A percentile compares a stretch with the other conserved stretches of the same genome.
Conservation (phyloP, 2,888 invertebrate genomes). For the Syrista parreyssii region DNA sequence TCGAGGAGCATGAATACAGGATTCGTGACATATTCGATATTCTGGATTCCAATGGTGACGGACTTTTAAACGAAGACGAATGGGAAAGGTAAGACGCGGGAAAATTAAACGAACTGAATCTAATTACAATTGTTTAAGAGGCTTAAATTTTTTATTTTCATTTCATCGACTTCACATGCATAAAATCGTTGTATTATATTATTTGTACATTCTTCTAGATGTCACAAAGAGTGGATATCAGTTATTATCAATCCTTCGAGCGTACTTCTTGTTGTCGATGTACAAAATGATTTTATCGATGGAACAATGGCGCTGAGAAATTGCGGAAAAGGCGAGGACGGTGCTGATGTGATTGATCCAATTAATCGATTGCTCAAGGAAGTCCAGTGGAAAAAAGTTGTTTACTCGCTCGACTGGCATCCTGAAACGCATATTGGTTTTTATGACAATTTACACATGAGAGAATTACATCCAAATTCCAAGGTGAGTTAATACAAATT, state of each 20-base stretch:
- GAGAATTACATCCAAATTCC: slow-evolving; percentile 76
- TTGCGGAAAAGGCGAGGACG: slow-evolving; percentile 88
- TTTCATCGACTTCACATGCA: background rate
- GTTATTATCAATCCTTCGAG: slow-evolving; percentile 77
- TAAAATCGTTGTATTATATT: background rate
- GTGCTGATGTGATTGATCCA: slow-evolving; percentile 86
- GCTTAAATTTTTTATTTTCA: background rate
- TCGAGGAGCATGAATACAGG: slow-evolving; percentile 69
- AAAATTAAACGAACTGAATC: background rate
- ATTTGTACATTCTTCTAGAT: slow-evolving; percentile 60
- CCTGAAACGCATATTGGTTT: slow-evolving; percentile 95
- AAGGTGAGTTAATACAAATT: slow-evolving; percentile 35
- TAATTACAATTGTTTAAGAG: too few species aligned
- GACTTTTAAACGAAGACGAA: slow-evolving; percentile 80
- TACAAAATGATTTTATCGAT: slow-evolving; percentile 98
- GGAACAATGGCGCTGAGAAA: slow-evolving; percentile 92
- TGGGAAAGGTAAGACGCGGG: slow-evolving; percentile 67
- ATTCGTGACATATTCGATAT: slow-evolving; percentile 80
- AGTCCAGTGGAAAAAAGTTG: slow-evolving; percentile 82
- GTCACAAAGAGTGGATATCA: slow-evolving; percentile 89
- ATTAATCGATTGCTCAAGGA: slow-evolving; percentile 85
- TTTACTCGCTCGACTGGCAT: slow-evolving; percentile 97
- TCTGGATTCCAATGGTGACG: slow-evolving; percentile 81
- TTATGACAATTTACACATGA: slow-evolving; percentile 86
- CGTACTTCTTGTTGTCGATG: slow-evolving; percentile 91